Evolutionary conservation across 1,140 invertebrate genomes (phyloP), one percentile per base, ranked within the genome.

Genomic region (Penaeus chinensis): DNA sequence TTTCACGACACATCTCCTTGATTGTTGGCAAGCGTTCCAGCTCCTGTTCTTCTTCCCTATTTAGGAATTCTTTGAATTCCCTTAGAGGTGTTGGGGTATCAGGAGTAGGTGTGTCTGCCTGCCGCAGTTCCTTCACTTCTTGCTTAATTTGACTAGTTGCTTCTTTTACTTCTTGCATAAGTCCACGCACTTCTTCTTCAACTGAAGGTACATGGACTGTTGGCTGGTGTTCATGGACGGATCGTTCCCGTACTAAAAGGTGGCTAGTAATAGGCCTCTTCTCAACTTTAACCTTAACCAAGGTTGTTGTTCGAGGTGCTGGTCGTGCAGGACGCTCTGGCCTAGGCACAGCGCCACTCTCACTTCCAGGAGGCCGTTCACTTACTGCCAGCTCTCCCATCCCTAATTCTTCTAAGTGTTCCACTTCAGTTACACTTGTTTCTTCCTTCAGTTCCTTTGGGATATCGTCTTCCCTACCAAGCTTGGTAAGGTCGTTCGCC

Each of bases 141-240:
- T 92, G 90, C 89, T 93, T 92, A 74, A 94, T 93, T 91, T 93
- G 91, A 78, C 92, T 91, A 7, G 93, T 93, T 18, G 92, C 93
- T 90, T 93, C 93, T 83, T 93, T 91, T 18, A 93, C 93, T 92
- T 93, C 92, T 42, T 91, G 92, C 89, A 93, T 93, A 27, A 93
- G 90, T 89, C 92, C 92, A 62, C 91, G 91, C 60, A 94, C 92
- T 78, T 94, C 92, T 60, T 90, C 91, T 84, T 90, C 89, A 60
- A 90, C 85, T 77, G 87, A 85, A 24, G 87, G 83, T 20, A 63
- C 80, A 24, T 61, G 82, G 24, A 80, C 78, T 24, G 84, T 66
- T 63, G 83, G 69, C 65, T 82, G 66, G 61, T 82, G 80, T 62
- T 87, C 85, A 77, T 87, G 85, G 16, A 54, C 54, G 82, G 42